Base-by-base conservation (phyloP, 1,140 invertebrate genomes). In the Heliconius melpomene region DNA sequence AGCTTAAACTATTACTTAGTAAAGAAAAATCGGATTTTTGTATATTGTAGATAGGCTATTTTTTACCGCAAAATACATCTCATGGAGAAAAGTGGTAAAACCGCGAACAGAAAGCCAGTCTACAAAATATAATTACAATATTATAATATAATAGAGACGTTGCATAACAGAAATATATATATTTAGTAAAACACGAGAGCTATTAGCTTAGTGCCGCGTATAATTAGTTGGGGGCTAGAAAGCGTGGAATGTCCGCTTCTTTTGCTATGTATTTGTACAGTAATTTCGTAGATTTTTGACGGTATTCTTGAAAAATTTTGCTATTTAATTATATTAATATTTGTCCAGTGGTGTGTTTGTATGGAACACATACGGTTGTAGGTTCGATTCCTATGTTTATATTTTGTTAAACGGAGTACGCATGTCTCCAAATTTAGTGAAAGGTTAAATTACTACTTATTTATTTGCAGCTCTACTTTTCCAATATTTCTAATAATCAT, bases 111-210 rank as follows among this genome's bases (percentile, higher is more conserved):
- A 46, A 16, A 46, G 40, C 40, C 16, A 46, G 40, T 46, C 40
- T 46, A 46, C 54, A 9, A 23, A 23, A 60, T 23, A 60, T 60
- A 60, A 23, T 52, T 52, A 52, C 16, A 20, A 52, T 52, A 52
- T 52, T 20, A 20, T 52, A 20, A 7, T 9, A 57, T 57, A 57
- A 23, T 57, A 57, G 54, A 9, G 26, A 16, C 60, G 13, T 66
- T 66, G 26, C 60, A 66, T 66, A 66, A 66, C 60, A 66, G 23
- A 66, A 66, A 66, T 66, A 66, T 66, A 66, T 66, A 66, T 66
- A 6, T 66, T 66, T 26, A 66, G 60, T 66, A 66, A 66, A 66
- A 66, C 60, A 66, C 23, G 26, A 66, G 60, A 66, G 60, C 60
- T 66, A 66, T 66, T 66, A 66, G 60, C 60, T 66, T 29, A 66